Evolutionary conservation across 2,113 vertebrate species (phyloP), one percentile per base, ranked within the genome.

Genomic region (Thermophis baileyi): DNA sequence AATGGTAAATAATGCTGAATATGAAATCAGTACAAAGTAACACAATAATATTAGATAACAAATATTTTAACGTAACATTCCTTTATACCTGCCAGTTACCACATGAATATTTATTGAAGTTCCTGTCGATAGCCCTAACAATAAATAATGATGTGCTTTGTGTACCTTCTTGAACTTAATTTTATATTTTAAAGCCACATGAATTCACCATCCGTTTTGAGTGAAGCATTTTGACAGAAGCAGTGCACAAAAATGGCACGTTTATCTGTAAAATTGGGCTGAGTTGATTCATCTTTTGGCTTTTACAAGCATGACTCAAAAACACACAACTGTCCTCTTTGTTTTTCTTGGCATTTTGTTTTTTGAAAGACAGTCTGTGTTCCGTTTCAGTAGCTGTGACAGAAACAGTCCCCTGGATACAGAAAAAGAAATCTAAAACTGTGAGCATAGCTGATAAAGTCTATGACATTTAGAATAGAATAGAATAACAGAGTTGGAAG

Each of bases 331-430:
- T 44, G 24, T 55, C 10, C 46, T 81, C 51, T 49, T 57, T 92
- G 20, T 44, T 89, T 63, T 89, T 55, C 22, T 4, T 53, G 27
- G 60, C 16, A 16, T 74, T 8, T 8, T 27, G 30, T n/a, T 9
- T 44, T 57, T 11, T 93, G 92, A 90, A 90, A 60, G 27, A 46
- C 51, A 40, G 35, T 51, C 92, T 90, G 69, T 93, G 88, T 93
- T 85, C 40, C 35, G 10, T 51, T 51, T 8, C 6, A 57, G 10
- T 20, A 10, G 2, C 47, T 25, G 1, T 4, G 49, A 11, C 47
- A 92, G 49, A 69, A 74, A 25, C 35, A 30, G 27, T 18, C 46
- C 44, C 47, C 30, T 2, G 24, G 47, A 8, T 22, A 5, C 57
- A 51, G 55, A 4, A 51, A 44, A 47, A 30, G 24, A 30, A 35